A percentile compares a stretch with the other conserved stretches of the same genome.
Conservation (phyloP, 30 jellyfish, hydroid and myxozoan species). For the Aurelia aurita complex sp. Pacific region DNA sequence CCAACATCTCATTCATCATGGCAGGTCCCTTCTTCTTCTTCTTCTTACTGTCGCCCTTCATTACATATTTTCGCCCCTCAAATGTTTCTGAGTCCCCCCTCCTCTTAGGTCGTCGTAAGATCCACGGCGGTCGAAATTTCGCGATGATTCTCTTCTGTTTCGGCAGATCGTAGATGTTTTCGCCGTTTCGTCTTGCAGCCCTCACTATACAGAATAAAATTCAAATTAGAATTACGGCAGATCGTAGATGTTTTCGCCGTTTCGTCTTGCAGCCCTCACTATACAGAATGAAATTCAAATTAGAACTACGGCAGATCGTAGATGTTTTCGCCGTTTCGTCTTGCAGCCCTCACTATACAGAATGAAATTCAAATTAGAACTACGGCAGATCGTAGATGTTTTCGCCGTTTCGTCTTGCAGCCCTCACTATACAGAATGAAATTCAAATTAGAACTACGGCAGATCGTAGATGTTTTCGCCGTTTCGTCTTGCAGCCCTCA, state of each 20-base stretch:
- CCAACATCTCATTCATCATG: conserved; percentile 54
- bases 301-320: no score
- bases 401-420: conserved; percentile 41
- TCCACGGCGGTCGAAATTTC: conserved; percentile 60
- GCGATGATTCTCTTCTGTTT: conserved; percentile 51
- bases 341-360: no score
- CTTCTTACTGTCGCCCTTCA: conserved; percentile 56
- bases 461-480: no score
- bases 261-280: no score
- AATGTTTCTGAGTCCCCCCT: conserved; percentile 44
- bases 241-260: no score
- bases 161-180: conserved; percentile 26
- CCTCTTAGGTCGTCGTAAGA: conserved; percentile 45
- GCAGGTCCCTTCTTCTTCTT: conserved; percentile 64
- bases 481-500: no score
- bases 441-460: background rate
- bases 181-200: conserved; percentile 44
- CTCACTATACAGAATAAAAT: conserved; percentile 5
- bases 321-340: no score
- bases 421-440: conserved; percentile 8
- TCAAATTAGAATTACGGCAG: background rate
- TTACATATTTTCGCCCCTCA: conserved; percentile 52
- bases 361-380: no score
- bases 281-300: no score
- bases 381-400: conserved; percentile 30